Evolutionary conservation across 2,113 vertebrate species (phyloP), one percentile per base, ranked within the genome.

Genomic region (Stomatorhinus ivindoensis): DNA sequence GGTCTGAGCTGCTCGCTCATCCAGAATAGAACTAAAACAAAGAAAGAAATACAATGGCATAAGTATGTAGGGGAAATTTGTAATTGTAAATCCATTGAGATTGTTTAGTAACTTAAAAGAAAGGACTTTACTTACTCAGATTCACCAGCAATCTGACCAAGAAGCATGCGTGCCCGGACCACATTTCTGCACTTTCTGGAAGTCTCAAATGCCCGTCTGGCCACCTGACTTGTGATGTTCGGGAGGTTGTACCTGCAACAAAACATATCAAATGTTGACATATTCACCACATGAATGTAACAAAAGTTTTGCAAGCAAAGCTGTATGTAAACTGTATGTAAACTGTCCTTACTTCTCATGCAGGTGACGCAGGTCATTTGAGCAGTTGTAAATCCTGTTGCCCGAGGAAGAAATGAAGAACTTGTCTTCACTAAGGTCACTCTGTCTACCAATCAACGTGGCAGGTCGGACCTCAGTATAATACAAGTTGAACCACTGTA

Each of bases 291-390:
- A 51, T 2, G 10, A 50, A 0, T 50, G 46, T 47, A 50, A 50
- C 1, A 50, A 13, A 50, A 13, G 1, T 3, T 50, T 11, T 50
- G 48, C 48, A 50, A 50, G 3, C 48, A 11, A 13, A 50, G 48
- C 48, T 50, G 48, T 82, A 82, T 82, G 10, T 83, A 42, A 42
- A 42, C 9, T 87, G 35, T 35, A n/a, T n/a, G n/a, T n/a, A n/a
- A n/a, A n/a, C n/a, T n/a, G n/a, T n/a, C 8, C 89, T 87, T 88
- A 90, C 89, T 90, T 87, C 2, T 53, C n/a, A 19, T 90, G 89
- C n/a, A 90, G 69, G 1, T 48, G 61, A 1, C 46, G 27, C 47
- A 90, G 35, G 58, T 89, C 89, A 87, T 87, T 89, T 10, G 89
- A 87, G 11, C 53, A 44, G 11, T 76, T 89, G 85, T 87, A 58